Conservation (phyloP, 1,140 invertebrate species). For the Phenacoccus solenopsis region DNA sequence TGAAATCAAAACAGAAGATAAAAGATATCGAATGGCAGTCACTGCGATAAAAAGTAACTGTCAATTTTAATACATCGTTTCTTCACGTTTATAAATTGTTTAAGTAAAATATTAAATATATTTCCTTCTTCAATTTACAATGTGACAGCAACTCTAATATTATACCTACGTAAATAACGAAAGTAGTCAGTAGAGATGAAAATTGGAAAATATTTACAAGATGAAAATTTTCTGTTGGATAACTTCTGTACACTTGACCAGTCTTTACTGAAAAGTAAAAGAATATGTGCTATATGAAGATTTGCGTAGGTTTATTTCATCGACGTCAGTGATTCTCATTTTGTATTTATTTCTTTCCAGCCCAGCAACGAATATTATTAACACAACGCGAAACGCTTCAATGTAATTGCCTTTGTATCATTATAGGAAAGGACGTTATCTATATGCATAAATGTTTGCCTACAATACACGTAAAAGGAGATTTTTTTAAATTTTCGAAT, state of each 20-base stretch:
- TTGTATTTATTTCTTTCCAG: background rate
- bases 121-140: background rate
- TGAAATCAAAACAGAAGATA: too few relatives aligned
- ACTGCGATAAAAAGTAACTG: too few relatives aligned
- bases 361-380: too few relatives aligned
- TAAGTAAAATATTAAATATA: slow-evolving; percentile 1
- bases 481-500: too few relatives aligned
- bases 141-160: background rate
- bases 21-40: too few relatives aligned
- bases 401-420: too few relatives aligned
- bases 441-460: too few relatives aligned
- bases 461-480: too few relatives aligned
- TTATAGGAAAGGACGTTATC: too few relatives aligned
- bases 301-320: background rate
- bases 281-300: background rate
- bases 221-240: background rate
- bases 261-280: background rate
- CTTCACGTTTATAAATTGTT: background rate
- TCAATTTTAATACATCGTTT: background rate
- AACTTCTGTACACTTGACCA: slow-evolving; percentile 6
- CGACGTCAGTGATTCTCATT: background rate
- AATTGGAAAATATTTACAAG: background rate
- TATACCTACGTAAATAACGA: background rate
- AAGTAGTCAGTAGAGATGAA: background rate
- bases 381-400: too few relatives aligned